Evolutionary conservation across 2,888 invertebrate genomes (phyloP), one percentile per base, ranked within the genome.

Genomic region (Hydraecia micacea): DNA sequence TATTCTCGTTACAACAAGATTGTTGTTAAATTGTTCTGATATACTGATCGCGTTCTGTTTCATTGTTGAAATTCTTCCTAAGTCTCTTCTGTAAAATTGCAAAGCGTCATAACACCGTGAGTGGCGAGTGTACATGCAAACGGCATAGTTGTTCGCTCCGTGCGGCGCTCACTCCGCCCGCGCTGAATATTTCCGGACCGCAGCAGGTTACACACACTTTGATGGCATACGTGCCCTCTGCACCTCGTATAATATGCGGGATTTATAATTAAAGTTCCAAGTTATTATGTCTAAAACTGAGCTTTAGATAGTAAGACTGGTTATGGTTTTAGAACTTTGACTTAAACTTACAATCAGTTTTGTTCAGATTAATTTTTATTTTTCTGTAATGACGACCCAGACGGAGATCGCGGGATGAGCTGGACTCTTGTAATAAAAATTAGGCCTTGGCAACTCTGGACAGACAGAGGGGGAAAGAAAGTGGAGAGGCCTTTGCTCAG

Each of bases 131-230:
- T 80, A 84, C 52, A n/a, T 49, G 28, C 62, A 75, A 66, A 69
- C 55, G 36, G 36, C 75, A 80, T 69, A 73, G 49, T 62, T 52
- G 39, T 49, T 21, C 74, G 71, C 58, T 52, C 36, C 18, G 46
- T 42, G 32, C n/a, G 52, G 28, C 9, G 55, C 81, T 77, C 73
- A 60, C 55, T 60, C 66, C 70, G 15, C 21, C 49, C 15, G 66
- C 42, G 66, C 66, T 77, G 58, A 55, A 73, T 63, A 75, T 73
- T 81, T 85, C 84, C 86, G 77, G 73, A 36, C 36, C 39, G 49
- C 36, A 73, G 49, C 36, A 73, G 60, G 36, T 21, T 55, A 73
- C 49, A 28, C 65, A 63, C 42, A 65, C 74, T 52, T 60, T 60
- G 69, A 66, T 73, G 18, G 32, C 60, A 69, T 28, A 60, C 63